phyloP scores from a whole-genome alignment of 2,888 invertebrate species.

The Melieria crassipennis region DNA sequence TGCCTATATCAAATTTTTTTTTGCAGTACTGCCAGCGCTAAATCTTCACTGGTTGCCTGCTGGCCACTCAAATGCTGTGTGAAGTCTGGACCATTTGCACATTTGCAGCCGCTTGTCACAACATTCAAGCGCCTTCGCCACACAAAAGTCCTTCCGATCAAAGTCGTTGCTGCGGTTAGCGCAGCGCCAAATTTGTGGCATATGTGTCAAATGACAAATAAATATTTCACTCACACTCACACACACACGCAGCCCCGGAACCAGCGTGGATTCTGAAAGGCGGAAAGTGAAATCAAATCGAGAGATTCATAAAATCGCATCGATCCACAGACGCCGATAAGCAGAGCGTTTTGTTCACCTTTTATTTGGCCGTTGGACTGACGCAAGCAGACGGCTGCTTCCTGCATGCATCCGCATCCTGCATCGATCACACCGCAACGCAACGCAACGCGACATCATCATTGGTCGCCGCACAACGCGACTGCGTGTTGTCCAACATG shows the following conservation, averaged over 20 bases:
- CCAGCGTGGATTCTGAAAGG: slow-evolving; percentile 13
- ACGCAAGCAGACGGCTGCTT: slow-evolving; percentile 20
- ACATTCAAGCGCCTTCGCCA: slow-evolving; percentile 1
- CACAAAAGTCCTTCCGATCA: too few species aligned
- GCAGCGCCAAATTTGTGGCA: slow-evolving; percentile 18
- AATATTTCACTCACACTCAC: slow-evolving; percentile 19
- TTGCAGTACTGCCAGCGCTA: too few species aligned
- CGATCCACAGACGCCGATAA: slow-evolving; percentile 29
- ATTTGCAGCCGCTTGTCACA: not conserved
- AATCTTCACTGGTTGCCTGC: too few species aligned
- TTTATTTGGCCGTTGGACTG: too few species aligned
- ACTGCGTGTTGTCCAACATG: slow-evolving; percentile 36
- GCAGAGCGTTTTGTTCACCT: not conserved
- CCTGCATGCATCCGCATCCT: not conserved
- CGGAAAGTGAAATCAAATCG: slow-evolving; percentile 20
- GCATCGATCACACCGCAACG: not conserved
- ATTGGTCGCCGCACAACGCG: not conserved
- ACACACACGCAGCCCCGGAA: not conserved
- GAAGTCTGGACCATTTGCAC: too few species aligned
- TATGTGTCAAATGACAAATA: slow-evolving; percentile 31
- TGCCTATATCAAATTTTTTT: too few species aligned
- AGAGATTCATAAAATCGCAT: slow-evolving; percentile 29
- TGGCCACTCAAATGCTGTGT: too few species aligned
- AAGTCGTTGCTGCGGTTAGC: too few species aligned
- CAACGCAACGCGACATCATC: not conserved